Base-by-base conservation (phyloP, 2,113 vertebrate genomes). In the Tichodroma muraria region DNA sequence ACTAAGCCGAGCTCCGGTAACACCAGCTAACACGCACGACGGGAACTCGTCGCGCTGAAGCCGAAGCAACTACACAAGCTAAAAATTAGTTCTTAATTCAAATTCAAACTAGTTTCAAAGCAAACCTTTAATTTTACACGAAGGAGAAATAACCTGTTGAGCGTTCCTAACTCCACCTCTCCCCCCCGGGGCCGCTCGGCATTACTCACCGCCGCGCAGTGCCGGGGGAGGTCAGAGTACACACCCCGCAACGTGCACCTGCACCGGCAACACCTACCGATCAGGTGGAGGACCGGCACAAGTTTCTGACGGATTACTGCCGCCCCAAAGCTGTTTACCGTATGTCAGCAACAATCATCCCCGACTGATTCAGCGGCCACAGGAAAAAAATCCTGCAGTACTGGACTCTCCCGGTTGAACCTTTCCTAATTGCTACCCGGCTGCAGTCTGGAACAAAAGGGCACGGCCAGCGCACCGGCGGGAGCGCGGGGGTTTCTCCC, bases 181-280 rank as follows among this genome's bases (percentile, higher is more conserved):
- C 27, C 6, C 8, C 91, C 63, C 4, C 19, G 54, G 90, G 90
- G 92, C 8, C 73, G 64, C 12, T 5, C 47, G 7, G 71, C 73
- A 10, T 90, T 75, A 54, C 72, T 85, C 85, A 75, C 49, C 4
- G 76, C 71, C 18, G 63, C 35, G 87, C 69, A 9, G 52, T 2
- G 77, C 78, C 35, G 14, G 49, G 87, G 83, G 73, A 93, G 88
- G 82, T 80, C 80, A 75, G 65, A 90, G 95, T 66, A 93, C 95
- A 88, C 94, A 47, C 93, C 89, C 92, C 71, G 30, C 75, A 28
- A 6, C 73, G 40, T 64, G 86, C 96, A 97, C 96, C 96, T 96
- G 96, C 87, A 24, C 66, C 63, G 6, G 4, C 17, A 23, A 80
- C 91, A 77, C 94, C 94, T 44, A 79, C 89, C 28, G n/a, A 49